These are phyloP conservation scores for Ceyx margarethae DNA, from an alignment of 2,113 vertebrate species.

Conservation along the genomic window DNA sequence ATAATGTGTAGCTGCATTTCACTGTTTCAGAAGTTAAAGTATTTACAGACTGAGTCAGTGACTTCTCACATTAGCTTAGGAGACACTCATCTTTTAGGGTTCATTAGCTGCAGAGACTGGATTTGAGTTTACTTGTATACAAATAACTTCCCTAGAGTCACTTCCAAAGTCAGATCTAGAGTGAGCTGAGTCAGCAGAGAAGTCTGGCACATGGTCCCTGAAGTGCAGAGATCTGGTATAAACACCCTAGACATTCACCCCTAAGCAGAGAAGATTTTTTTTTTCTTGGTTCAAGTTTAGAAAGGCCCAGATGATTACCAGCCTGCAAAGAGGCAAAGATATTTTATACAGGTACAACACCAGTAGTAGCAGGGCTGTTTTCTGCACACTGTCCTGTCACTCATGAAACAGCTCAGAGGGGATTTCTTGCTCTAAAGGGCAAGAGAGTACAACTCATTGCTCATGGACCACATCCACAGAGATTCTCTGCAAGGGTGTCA, in stretches of 20 bases:
- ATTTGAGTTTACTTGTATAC: not conserved
- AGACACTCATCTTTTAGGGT: not conserved
- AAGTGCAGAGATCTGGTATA: not conserved
- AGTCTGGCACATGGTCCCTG: not conserved
- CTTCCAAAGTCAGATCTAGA: not conserved
- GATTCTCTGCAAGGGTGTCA: not conserved
- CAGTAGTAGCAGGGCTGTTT: not conserved
- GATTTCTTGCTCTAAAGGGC: slow-evolving; percentile 29
- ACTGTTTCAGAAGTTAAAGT: not conserved
- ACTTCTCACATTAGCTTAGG: not conserved
- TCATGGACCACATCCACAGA: not conserved
- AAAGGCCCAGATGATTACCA: not conserved
- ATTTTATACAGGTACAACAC: not conserved
- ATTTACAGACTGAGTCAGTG: not conserved
- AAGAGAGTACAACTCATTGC: not conserved
- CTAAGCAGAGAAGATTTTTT: not conserved
- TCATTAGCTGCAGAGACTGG: not conserved
- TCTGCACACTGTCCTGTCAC: not conserved
- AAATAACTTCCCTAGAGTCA: not conserved
- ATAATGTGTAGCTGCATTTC: not conserved
- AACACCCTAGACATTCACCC: not conserved
- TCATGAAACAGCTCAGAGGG: not conserved
- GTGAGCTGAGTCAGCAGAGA: not conserved
- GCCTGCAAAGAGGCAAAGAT: not conserved
- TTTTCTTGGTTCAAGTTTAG: not conserved